Conservation (phyloP, 2,113 vertebrate genomes). For the Microtus richardsoni region DNA sequence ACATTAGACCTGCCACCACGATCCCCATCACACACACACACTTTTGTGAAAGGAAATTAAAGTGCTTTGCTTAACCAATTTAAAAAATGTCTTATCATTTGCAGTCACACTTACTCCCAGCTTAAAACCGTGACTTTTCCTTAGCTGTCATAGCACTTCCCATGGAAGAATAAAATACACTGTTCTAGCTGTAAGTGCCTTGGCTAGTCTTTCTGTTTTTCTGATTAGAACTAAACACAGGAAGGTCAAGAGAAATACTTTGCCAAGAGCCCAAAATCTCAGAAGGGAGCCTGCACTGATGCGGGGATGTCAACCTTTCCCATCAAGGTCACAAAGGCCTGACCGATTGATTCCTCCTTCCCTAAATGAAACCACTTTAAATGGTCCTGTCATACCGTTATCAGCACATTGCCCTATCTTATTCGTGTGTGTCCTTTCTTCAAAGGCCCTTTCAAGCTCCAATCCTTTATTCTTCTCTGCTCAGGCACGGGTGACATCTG, state of each 20-base stretch:
- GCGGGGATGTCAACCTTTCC: neutral
- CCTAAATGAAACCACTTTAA: neutral
- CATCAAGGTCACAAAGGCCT: neutral
- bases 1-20: too few species aligned
- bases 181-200: neutral
- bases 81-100: neutral
- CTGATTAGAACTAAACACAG: neutral
- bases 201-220: neutral
- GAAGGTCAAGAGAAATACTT: constrained; percentile 26
- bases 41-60: neutral
- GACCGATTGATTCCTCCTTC: constrained; percentile 40
- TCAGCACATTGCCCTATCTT: neutral
- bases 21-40: too few species aligned
- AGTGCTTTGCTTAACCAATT: neutral
- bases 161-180: neutral
- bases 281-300: neutral
- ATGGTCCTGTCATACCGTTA: constrained; percentile 41
- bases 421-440: constrained; percentile 35
- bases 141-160: neutral
- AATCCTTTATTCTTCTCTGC: neutral
- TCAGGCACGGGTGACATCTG: neutral
- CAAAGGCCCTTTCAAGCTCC: neutral
- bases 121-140: neutral
- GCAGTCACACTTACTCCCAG: neutral
- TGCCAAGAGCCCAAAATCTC: neutral